Evolutionary conservation across 2,113 vertebrate genomes (phyloP).

Genomic region (Cisticola juncidis): DNA sequence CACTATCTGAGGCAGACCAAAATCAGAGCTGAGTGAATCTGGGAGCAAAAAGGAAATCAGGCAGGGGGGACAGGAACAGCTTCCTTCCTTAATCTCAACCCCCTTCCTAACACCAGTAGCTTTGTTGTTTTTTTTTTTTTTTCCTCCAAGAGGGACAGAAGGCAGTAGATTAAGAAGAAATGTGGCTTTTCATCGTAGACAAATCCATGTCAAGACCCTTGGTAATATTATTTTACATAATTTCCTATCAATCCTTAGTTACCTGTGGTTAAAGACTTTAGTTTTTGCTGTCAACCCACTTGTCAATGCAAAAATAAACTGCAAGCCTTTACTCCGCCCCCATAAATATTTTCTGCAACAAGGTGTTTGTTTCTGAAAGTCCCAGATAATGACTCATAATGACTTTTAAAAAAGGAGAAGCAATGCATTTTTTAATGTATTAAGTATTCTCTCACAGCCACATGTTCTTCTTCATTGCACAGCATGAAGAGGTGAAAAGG

Average conservation of each 20-base stretch:
- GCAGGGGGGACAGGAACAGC: background rate
- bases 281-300: background rate
- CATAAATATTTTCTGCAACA: conserved; percentile 9
- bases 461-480: conserved; percentile 27
- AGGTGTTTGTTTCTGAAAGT: conserved; percentile 38
- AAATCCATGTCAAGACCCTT: background rate
- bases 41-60: background rate
- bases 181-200: background rate
- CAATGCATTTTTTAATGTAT: background rate
- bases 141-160: background rate
- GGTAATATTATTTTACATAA: background rate
- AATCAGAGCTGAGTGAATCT: background rate
- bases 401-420: conserved; percentile 28
- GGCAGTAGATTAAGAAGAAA: background rate
- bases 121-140: background rate
- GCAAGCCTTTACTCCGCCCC: background rate
- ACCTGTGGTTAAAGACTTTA: background rate
- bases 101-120: background rate
- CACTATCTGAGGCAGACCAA: background rate
- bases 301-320: conserved; percentile 9
- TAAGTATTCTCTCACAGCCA: background rate
- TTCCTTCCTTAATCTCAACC: background rate
- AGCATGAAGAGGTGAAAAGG: background rate
- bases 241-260: background rate
- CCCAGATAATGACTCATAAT: conserved; percentile 43